Evolutionary conservation across 2,797 vertebrate species (phyloP), one percentile per base, ranked within the genome.

Genomic region (Macropodus opercularis): DNA sequence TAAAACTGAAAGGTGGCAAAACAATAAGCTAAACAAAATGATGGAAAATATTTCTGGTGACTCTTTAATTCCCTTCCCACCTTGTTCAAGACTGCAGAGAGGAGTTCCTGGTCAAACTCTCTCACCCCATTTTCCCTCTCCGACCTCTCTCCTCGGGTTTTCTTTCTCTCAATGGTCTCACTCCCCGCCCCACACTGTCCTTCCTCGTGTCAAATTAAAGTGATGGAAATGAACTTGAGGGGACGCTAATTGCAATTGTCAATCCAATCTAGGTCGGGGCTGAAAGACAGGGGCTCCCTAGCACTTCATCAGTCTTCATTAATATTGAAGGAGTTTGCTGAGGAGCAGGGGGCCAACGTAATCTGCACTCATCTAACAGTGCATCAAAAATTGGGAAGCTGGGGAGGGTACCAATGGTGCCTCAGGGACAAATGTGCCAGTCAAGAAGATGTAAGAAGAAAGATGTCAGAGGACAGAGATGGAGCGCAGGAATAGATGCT

Each of bases 281-380:
- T 90, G 90, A 90, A 90, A 91, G 90, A 92, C 90, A 88, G 83
- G 88, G 75, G 81, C 90, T 91, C 89, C 79, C 83, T 69, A 81
- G 89, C 89, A 91, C 90, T 91, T 93, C 89, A 93, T 93, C 92
- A 91, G 89, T 92, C 91, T 93, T 93, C 92, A 93, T 94, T 93
- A 93, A 92, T 91, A 90, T 85, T 90, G 87, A 90, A 92, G 83
- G 88, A 77, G 81, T 85, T 87, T 82, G 86, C 70, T 44, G 87
- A 85, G 84, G 75, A 85, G 83, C 78, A 69, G 59, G 84, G 79
- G 82, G 75, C 57, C 75, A 80, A 65, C 40, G 57, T 83, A 81
- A 89, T 90, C 89, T 87, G 78, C 72, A 73, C 85, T 82, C 85
- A 89, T 87, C 79, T 85, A 75, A 85, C 65, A 60, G 67, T 74